Evolutionary conservation across 2,797 vertebrate species (phyloP).

Genomic region (Anabas testudineus): DNA sequence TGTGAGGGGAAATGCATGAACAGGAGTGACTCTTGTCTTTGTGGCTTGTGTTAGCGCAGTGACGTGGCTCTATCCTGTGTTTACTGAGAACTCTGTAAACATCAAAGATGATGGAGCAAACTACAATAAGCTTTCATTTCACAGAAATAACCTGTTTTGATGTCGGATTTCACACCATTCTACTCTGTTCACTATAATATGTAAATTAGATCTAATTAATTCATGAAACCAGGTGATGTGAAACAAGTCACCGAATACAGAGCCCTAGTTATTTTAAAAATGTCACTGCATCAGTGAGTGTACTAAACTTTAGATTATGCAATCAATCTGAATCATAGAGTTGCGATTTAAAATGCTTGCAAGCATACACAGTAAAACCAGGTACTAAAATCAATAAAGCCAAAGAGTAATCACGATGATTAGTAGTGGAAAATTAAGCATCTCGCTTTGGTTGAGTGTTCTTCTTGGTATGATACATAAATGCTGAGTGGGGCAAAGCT

Average conservation of each 20-base stretch:
- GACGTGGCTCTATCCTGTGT: neutral
- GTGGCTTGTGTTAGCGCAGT: constrained; percentile 19
- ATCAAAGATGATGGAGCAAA: constrained; percentile 36
- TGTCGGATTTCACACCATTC: constrained; percentile 28
- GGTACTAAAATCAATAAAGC: constrained; percentile 61
- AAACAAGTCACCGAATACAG: constrained; percentile 1
- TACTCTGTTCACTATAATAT: constrained; percentile 4
- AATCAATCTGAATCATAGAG: constrained; percentile 44
- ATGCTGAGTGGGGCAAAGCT: neutral
- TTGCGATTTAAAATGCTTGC: constrained; percentile 31
- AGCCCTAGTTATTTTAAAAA: neutral
- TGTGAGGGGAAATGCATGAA: neutral
- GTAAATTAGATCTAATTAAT: constrained; percentile 33
- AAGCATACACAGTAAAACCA: constrained; percentile 37
- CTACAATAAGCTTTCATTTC: constrained; percentile 24
- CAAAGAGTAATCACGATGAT: constrained; percentile 56
- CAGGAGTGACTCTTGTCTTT: constrained; percentile 28
- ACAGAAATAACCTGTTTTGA: constrained; percentile 37
- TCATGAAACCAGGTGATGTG: constrained; percentile 14
- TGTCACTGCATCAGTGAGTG: neutral
- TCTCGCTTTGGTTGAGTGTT: constrained; percentile 22
- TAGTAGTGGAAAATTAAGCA: constrained; percentile 48
- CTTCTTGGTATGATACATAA: neutral
- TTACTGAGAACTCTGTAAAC: constrained; percentile 8
- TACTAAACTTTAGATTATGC: constrained; percentile 6